Evolutionary conservation across 2,113 vertebrate species (phyloP), one percentile per base, ranked within the genome.

Genomic region (Hemicordylus capensis): DNA sequence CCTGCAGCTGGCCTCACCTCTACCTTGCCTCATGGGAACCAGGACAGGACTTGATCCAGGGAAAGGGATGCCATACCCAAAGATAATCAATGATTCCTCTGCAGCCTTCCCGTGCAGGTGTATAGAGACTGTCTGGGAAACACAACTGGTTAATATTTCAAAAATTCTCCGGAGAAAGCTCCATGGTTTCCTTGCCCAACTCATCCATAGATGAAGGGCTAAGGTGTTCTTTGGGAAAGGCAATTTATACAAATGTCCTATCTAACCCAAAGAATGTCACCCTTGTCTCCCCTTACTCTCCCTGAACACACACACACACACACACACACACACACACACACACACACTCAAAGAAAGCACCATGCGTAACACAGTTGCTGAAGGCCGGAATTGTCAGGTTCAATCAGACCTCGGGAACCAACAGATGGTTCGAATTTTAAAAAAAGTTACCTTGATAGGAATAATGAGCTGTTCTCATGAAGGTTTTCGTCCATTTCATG

Each of bases 381-480:
- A 85, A 94, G 85, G 91, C 42, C 95, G 89, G 87, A 91, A 93
- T 94, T 66, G 93, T 95, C 93, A 94, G 88, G 83, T 94, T 94
- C 93, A 90, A 89, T 96, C 94, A 92, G 89, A 89, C 83, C 91
- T 95, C 94, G 93, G 93, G 95, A 94, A 94, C 87, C 79, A 34
- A 42, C 96, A 97, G 94, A 95, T 96, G 96, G 95, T 96, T 96
- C 95, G 91, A 94, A 96, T 85, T 84, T 83, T 77, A 96, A 92
- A 95, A 90, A 72, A 63, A 84, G 89, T 89, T 94, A 94, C 95
- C 94, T 94, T 95, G 95, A 95, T 93, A 92, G 92, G 88, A 95
- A 92, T 95, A 96, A 95, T 93, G 90, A 94, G 88, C 89, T 93
- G 91, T 78, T 92, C 84, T 89, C 89, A 88, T 92, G 89, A 95